Conservation (phyloP, 2,797 vertebrate species). For the Melanotaenia boesemani region DNA sequence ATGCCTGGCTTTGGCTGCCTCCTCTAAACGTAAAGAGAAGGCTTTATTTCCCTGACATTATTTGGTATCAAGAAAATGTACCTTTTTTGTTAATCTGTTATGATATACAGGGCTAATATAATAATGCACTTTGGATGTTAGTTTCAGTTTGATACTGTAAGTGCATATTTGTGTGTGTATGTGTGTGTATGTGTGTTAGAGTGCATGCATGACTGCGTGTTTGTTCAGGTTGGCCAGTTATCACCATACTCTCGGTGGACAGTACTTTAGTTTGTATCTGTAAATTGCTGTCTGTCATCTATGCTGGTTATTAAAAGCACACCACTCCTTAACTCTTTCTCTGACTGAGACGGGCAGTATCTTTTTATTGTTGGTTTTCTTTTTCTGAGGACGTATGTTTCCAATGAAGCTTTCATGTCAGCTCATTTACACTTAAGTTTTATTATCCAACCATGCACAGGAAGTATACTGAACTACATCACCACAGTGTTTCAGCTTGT, state of each 20-base stretch:
- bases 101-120: slow-evolving; percentile 77
- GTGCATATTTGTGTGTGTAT: slow-evolving; percentile 17
- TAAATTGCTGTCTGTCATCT: slow-evolving; percentile 44
- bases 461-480: slow-evolving; percentile 36
- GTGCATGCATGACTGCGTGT: slow-evolving; percentile 27
- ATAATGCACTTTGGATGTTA: slow-evolving; percentile 82
- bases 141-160: slow-evolving; percentile 55
- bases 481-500: slow-evolving; percentile 30
- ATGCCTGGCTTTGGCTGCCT: slow-evolving; percentile 32
- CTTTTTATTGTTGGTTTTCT: slow-evolving; percentile 22
- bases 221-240: slow-evolving; percentile 68
- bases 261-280: slow-evolving; percentile 38
- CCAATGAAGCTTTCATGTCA: slow-evolving; percentile 46
- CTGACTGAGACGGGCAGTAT: slow-evolving; percentile 45
- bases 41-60: slow-evolving; percentile 44
- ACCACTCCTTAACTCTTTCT: slow-evolving; percentile 55
- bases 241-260: slow-evolving; percentile 40
- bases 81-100: slow-evolving; percentile 65
- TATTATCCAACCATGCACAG: slow-evolving; percentile 33
- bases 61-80: slow-evolving; percentile 62
- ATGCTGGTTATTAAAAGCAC: slow-evolving; percentile 62
- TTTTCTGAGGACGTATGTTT: slow-evolving; percentile 26
- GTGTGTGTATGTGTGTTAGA: slow-evolving; percentile 17
- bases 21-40: slow-evolving; percentile 56
- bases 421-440: slow-evolving; percentile 49